phyloP scores from a whole-genome alignment of 2,113 vertebrate genomes.

The Solenodon paradoxus region DNA sequence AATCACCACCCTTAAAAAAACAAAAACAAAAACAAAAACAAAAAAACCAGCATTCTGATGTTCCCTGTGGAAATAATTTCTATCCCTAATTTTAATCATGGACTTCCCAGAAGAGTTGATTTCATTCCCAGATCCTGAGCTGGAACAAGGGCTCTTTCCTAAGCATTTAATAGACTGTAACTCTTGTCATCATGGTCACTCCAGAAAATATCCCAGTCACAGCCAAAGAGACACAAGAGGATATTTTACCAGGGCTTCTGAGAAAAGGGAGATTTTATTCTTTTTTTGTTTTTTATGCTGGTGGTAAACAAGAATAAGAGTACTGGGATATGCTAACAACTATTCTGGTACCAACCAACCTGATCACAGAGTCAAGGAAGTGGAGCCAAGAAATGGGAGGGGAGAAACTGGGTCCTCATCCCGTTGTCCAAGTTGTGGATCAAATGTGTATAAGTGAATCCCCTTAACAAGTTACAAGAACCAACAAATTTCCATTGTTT shows the following conservation, averaged over 20 bases:
- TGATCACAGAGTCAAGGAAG: not conserved
- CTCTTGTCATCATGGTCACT: not conserved
- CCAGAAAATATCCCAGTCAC: not conserved
- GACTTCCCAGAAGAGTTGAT: not conserved
- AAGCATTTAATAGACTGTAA: not conserved
- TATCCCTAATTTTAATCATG: not conserved
- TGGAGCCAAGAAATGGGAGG: not conserved
- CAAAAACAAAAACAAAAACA: too few species aligned
- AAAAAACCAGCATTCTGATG: not conserved
- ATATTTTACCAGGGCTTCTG: not conserved
- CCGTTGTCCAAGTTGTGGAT: not conserved
- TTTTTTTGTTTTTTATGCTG: not conserved
- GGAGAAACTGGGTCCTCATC: not conserved
- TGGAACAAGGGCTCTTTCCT: not conserved
- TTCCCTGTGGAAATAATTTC: not conserved
- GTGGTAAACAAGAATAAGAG: not conserved
- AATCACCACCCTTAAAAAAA: not conserved
- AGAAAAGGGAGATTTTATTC: not conserved
- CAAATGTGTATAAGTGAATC: not conserved
- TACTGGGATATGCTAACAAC: not conserved
- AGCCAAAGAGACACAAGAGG: not conserved
- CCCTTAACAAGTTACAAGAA: not conserved
- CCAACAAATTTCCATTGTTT: not conserved
- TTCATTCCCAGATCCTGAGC: not conserved
- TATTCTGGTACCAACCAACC: not conserved